Evolutionary conservation across 1,140 invertebrate species (phyloP), one percentile per base, ranked within the genome.

Genomic region (Copidosoma floridanum): DNA sequence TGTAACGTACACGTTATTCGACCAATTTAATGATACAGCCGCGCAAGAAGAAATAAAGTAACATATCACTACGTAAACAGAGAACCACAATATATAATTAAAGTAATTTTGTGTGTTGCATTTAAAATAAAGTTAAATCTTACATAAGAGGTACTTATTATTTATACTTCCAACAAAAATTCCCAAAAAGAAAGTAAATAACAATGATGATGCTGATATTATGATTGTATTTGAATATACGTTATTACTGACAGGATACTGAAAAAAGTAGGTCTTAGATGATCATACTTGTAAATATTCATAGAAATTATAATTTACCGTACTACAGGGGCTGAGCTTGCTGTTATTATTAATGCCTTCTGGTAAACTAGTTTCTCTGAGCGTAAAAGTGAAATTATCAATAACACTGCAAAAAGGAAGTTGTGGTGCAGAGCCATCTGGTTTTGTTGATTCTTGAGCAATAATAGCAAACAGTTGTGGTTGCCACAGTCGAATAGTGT

Each of bases 381-480:
- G n/a, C n/a, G n/a, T n/a, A n/a, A 58, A 20, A 5, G 46, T 63
- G 2, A 69, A 69, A 16, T 54, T n/a, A 47, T 77, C 72, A 21
- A 78, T 23, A 41, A 77, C 74, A 41, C 69, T 61, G 41, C 76
- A 78, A 47, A 78, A 74, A 65, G 57, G 8, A 16, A 55, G n/a
- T 20, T 23, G 1, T 7, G 51, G 10, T 12, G 32, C 14, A 16
- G 16, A 56, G 41, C 40, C 10, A 55, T 37, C 41, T 6, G 64
- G 54, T 60, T 65, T 59, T 7, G 61, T 59, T 75, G 53, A 5
- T 76, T n/a, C n/a, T 32, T 75, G 57, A 7, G 4, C 50, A 8
- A 83, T 72, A 2, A 84, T 84, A 32, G 84, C 78, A 46, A 86
- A 86, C 12, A 88, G 76, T 64, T 86, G 84, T 0, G 86, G 86